Evolutionary conservation across 2,113 vertebrate genomes (phyloP), one percentile per base, ranked within the genome.

Genomic region (Himantopus leucocephalus): DNA sequence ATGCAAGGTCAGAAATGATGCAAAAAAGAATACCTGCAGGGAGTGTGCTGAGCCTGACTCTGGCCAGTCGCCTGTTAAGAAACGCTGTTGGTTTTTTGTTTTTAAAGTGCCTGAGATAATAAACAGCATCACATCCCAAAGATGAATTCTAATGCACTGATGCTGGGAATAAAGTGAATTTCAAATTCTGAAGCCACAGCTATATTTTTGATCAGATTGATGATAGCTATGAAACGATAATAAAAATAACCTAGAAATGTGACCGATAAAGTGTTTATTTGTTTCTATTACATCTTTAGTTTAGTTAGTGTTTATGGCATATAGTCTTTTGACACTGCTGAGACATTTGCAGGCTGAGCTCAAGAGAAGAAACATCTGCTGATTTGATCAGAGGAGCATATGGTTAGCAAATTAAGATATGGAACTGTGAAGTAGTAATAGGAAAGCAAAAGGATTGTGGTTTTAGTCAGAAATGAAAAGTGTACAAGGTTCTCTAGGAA

Each of bases 361-460:
- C 58, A 71, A 91, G 64, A 70, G 48, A 85, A 85, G 37, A 85
- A 92, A 89, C 66, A 85, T 85, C 95, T 97, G 92, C 56, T 92
- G 84, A 85, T 85, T 87, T 88, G 48, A 90, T 87, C 83, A 81
- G 52, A 75, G 26, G 17, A 94, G 30, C 70, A 92, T 95, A 95
- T 90, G 80, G n/a, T 76, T 87, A 90, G n/a, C 45, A 94, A 96
- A 96, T 96, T 95, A 92, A 82, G 86, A 95, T 62, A 32, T 94
- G 58, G 48, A 88, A 70, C 26, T 0, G 0, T 73, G 62, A 94
- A 85, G 41, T 47, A 72, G 37, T 64, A 91, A 87, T 37, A 85
- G 1, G 3, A 89, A 91, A 91, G 23, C 43, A 95, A 94, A 90
- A 87, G 75, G 26, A 66, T 11, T 64, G 29, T 22, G 20, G 24